Conservation (phyloP, 2,888 invertebrate genomes). For the Halocaridina rubra region DNA sequence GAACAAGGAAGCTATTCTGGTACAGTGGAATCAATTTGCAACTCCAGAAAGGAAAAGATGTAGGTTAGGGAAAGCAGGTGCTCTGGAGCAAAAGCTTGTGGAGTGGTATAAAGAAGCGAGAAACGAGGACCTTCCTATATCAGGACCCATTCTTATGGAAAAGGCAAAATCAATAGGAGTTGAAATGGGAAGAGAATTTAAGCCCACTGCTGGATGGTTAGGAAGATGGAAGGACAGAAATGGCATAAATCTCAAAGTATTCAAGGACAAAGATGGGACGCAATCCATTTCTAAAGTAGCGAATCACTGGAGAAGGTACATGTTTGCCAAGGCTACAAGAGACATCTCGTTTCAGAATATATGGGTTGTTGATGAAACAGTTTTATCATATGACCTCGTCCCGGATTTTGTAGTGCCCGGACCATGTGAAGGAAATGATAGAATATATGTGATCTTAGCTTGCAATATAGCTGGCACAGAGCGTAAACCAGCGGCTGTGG, state of each 20-base stretch:
- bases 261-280: slow-evolving; percentile 52
- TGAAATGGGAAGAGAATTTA: slow-evolving; percentile 54
- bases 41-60: slow-evolving; percentile 45
- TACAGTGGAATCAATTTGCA: slow-evolving; percentile 46
- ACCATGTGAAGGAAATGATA: slow-evolving; percentile 17
- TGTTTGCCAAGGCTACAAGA: slow-evolving; percentile 47
- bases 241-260: slow-evolving; percentile 44
- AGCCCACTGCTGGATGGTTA: slow-evolving; percentile 52
- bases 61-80: slow-evolving; percentile 41
- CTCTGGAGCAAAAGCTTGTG: slow-evolving; percentile 38
- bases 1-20: slow-evolving; percentile 43
- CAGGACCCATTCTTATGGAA: slow-evolving; percentile 56
- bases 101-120: slow-evolving; percentile 57
- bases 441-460: slow-evolving; percentile 28
- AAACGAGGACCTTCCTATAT: slow-evolving; percentile 48
- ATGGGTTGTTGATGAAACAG: slow-evolving; percentile 49
- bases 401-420: slow-evolving; percentile 15
- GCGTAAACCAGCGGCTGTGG: slow-evolving; percentile 28
- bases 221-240: slow-evolving; percentile 59
- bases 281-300: slow-evolving; percentile 40
- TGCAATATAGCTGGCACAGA: slow-evolving; percentile 50
- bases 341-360: slow-evolving; percentile 43
- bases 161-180: slow-evolving; percentile 53
- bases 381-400: slow-evolving; percentile 27
- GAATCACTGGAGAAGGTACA: slow-evolving; percentile 56